Conservation (phyloP, 2,113 vertebrate species). For the Festucalex cinctus region DNA sequence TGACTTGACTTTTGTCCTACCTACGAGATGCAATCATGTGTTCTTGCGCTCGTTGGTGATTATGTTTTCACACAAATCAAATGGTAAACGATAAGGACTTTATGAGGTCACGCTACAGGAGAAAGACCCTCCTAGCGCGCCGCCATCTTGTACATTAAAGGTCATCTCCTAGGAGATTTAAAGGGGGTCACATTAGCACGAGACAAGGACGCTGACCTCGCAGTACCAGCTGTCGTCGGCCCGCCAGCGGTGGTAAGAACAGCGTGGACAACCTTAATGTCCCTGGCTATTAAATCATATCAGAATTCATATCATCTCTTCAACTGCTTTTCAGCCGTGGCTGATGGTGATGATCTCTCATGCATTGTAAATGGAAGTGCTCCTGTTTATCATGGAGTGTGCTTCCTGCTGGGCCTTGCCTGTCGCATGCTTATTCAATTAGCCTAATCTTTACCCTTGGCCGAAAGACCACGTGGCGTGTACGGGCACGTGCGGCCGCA, state of each 20-base stretch:
- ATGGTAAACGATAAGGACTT: background rate
- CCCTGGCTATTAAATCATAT: background rate
- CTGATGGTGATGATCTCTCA: background rate
- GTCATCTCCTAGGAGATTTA: constrained; percentile 12
- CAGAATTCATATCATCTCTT: background rate
- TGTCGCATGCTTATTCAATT: constrained; percentile 44
- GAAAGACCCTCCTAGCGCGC: background rate
- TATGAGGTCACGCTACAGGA: background rate
- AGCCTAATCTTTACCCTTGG: constrained; percentile 31
- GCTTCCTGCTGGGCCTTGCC: constrained; percentile 16
- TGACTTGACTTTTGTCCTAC: no score
- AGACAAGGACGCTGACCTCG: constrained; percentile 23
- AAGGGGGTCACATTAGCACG: constrained; percentile 20
- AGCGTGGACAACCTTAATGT: background rate
- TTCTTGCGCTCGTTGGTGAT: no score
- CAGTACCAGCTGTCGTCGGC: background rate
- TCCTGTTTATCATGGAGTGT: constrained; percentile 3
- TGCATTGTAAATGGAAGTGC: background rate
- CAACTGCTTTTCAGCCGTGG: background rate
- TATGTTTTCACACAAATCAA: no score
- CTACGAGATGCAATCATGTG: no score
- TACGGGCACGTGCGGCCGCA: constrained; percentile 1
- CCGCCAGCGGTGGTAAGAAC: background rate
- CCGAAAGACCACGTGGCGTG: constrained; percentile 32
- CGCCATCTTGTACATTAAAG: constrained; percentile 18